Evolutionary conservation across 2,113 vertebrate genomes (phyloP).

Genomic region (Serinus canaria): DNA sequence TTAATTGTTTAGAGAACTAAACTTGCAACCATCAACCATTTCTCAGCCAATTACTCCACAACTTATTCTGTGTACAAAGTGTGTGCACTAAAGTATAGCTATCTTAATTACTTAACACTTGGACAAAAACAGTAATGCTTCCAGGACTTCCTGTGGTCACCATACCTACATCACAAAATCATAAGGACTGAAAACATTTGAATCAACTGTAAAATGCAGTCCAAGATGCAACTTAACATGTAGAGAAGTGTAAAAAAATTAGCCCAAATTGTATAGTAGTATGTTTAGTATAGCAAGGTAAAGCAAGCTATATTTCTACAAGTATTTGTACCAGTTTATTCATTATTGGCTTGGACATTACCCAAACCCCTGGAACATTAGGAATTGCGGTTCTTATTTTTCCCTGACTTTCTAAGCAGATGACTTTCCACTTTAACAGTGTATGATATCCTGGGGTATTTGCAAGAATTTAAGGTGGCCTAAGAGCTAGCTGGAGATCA

Average conservation of each 20-base stretch:
- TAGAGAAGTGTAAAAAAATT: neutral
- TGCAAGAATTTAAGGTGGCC: neutral
- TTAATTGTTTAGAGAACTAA: neutral
- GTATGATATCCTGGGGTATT: neutral
- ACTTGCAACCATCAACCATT: neutral
- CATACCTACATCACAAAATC: neutral
- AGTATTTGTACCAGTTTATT: neutral
- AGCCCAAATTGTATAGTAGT: neutral
- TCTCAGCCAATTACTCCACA: neutral
- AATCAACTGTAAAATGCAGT: neutral
- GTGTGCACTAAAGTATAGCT: neutral
- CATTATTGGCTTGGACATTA: neutral
- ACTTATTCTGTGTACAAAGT: neutral
- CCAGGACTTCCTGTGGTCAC: neutral
- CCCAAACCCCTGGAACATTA: neutral
- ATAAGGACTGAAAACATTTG: neutral
- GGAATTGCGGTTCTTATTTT: neutral
- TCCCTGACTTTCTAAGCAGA: neutral
- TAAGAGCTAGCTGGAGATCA: neutral
- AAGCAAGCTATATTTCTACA: neutral
- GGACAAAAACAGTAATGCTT: neutral
- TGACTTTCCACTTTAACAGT: neutral
- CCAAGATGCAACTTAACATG: neutral
- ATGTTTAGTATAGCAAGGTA: neutral
- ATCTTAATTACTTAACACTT: neutral